Evolutionary conservation across 2,888 invertebrate species (phyloP), one percentile per base, ranked within the genome.

Genomic region (Actias luna): DNA sequence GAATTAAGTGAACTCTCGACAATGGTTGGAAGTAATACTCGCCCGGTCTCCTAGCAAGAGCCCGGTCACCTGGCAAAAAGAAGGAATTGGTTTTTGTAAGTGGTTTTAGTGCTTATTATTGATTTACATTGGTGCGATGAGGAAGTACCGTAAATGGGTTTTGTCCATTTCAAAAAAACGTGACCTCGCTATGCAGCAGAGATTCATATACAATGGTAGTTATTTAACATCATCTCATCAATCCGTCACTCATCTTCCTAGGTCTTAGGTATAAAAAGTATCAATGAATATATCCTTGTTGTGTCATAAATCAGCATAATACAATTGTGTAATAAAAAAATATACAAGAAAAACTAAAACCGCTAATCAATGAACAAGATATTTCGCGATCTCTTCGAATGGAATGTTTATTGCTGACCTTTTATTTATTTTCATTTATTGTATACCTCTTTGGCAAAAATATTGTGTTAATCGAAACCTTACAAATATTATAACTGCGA

Each of bases 351-450:
- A 55, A 55, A 55, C 29, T 55, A 29, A 29, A 55, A 29, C 29
- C 5, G 27, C n/a, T 29, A 55, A 55, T n/a, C 29, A 55, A 59
- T 59, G n/a, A 36, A 60, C 57, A 36, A 22, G 33, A n/a, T 67
- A 58, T 63, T 67, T 71, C 64, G 64, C 62, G 58, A 61, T 25
- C 16, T 61, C 61, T 55, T 35, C 29, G 18, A 42, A 18, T 55
- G 7, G 52, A 35, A 10, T 16, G 29, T 36, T 22, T 27, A 61
- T 50, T 10, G 52, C 25, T 33, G 10, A 35, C n/a, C 35, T 60
- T 55, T 36, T 55, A 16, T 52, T 52, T 25, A 33, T 35, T 55
- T 60, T 14, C 50, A 18, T 52, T 52, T 14, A 4, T 14, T 25
- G 22, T 27, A 16, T 61, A 8, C n/a, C 10, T 61, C 36, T 42